phyloP scores from a whole-genome alignment of 1,140 invertebrate species.

The Plutomurus gul region DNA sequence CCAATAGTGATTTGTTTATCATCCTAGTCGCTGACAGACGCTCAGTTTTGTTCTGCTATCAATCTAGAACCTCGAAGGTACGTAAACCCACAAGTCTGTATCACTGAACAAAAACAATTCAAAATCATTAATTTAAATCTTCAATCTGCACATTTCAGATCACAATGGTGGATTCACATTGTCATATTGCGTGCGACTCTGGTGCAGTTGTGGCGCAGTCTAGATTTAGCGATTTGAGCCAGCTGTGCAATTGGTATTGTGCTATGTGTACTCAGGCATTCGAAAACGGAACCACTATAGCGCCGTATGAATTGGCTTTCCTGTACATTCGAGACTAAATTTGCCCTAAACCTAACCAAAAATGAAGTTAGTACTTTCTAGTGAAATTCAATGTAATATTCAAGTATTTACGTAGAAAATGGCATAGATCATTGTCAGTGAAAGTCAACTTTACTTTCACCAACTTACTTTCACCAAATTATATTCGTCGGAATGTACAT shows the following conservation, averaged over 20 bases:
- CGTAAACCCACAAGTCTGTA: background rate
- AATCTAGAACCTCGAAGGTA: conserved; percentile 48
- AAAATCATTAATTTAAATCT: background rate
- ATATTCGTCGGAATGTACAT: too few relatives aligned
- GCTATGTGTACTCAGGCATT: conserved; percentile 48
- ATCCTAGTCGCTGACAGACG: conserved; percentile 52
- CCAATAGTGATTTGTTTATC: conserved; percentile 48
- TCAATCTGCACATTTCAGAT: conserved; percentile 38
- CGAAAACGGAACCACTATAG: conserved; percentile 20
- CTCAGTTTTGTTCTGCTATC: conserved; percentile 53
- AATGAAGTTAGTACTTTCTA: background rate
- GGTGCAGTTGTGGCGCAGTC: conserved; percentile 52
- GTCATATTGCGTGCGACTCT: conserved; percentile 43
- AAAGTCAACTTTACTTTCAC: too few relatives aligned
- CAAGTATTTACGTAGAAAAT: too few relatives aligned
- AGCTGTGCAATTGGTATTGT: conserved; percentile 53
- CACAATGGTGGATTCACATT: conserved; percentile 53
- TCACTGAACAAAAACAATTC: background rate
- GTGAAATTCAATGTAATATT: too few relatives aligned
- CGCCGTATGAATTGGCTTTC: conserved; percentile 44
- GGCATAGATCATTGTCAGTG: too few relatives aligned
- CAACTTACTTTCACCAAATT: too few relatives aligned
- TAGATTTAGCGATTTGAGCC: conserved; percentile 36
- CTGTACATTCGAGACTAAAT: conserved; percentile 27
- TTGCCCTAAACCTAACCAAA: background rate